Percentiles rank a stretch among this genome's conserved stretches.
These are phyloP conservation scores for Zonitis immaculata DNA, from an alignment of 2,888 invertebrate genomes.

Conservation along the genomic window DNA sequence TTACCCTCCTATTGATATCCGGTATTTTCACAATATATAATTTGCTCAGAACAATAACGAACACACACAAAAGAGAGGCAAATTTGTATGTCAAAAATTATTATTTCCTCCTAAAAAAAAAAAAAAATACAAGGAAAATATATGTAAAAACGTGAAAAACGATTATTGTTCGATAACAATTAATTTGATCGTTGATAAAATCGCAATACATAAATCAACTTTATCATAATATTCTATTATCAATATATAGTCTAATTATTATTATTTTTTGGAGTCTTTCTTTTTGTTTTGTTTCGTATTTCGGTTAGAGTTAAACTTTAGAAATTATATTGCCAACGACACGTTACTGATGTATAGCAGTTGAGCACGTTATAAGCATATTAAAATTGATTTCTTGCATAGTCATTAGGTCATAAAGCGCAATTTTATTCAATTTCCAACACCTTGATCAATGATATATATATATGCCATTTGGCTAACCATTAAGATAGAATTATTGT, in stretches of 20 bases:
- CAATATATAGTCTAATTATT: constrained; percentile 28
- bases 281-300: no score
- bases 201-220: constrained; percentile 10
- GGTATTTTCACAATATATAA: constrained; percentile 6
- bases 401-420: no score
- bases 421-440: no score
- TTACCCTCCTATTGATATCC: constrained; percentile 7
- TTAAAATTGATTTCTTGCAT: constrained; percentile 27
- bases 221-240: constrained; percentile 21
- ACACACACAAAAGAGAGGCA: no score
- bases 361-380: constrained; percentile 23
- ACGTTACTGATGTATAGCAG: constrained; percentile 23
- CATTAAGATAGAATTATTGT: no score
- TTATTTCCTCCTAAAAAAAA: neutral
- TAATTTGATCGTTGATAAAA: constrained; percentile 5
- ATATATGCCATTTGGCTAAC: no score
- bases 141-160: neutral
- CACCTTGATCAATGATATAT: no score
- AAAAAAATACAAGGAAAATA: neutral
- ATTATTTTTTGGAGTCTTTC: no score
- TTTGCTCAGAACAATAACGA: no score
- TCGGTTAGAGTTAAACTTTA: constrained; percentile 15
- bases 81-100: no score
- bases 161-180: neutral
- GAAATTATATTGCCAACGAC: constrained; percentile 25